Percentiles rank a stretch among this genome's conserved stretches.
phyloP scores from a whole-genome alignment of 1,140 invertebrate genomes.

The Pseudomyrmex gracilis region DNA sequence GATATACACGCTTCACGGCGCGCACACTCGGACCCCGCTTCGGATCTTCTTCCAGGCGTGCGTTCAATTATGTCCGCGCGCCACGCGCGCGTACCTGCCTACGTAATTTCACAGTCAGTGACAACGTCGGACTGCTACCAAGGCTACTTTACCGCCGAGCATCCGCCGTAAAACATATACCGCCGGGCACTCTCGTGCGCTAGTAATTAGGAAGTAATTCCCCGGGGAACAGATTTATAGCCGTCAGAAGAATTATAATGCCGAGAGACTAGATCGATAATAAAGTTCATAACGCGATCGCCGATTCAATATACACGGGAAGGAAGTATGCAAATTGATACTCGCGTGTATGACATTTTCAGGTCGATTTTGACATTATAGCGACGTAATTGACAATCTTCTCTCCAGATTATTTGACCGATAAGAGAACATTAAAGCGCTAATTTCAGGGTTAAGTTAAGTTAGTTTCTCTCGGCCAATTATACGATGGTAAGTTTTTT shows the following conservation, averaged over 20 bases:
- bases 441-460: not conserved
- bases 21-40: constrained; percentile 3
- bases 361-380: too few relatives aligned
- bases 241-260: constrained; percentile 16
- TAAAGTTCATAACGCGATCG: not conserved
- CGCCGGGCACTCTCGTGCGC: not conserved
- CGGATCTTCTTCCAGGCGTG: constrained; percentile 52
- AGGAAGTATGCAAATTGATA: too few relatives aligned
- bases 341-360: too few relatives aligned
- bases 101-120: constrained; percentile 16
- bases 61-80: constrained; percentile 21
- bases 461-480: too few relatives aligned
- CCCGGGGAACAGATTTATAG: constrained; percentile 12
- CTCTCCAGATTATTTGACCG: too few relatives aligned
- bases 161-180: constrained; percentile 46
- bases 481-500: too few relatives aligned
- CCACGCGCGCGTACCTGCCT: constrained; percentile 53
- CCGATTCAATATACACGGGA: too few relatives aligned
- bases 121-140: constrained; percentile 20
- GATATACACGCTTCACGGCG: constrained; percentile 57
- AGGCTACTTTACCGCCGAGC: constrained; percentile 30
- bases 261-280: not conserved
- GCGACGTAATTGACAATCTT: too few relatives aligned
- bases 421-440: too few relatives aligned
- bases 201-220: constrained; percentile 23